These are phyloP conservation scores for Pinna nobilis DNA, from an alignment of 1,140 invertebrate species.

Conservation along the genomic window DNA sequence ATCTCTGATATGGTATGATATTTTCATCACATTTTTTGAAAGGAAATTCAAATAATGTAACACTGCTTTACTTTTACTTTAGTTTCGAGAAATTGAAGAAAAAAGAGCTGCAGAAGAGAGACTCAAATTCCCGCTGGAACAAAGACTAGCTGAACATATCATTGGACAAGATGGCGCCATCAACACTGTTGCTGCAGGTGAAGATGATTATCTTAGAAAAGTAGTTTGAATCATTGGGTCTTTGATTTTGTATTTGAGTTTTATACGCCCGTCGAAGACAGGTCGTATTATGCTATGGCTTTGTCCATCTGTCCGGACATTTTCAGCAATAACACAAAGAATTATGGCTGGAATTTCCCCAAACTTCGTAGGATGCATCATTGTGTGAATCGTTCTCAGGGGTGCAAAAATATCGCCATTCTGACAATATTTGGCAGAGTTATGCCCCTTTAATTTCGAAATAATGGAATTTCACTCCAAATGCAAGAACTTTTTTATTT, in stretches of 20 bases:
- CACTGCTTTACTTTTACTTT: neutral
- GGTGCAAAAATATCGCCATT: no score
- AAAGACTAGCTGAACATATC: slow-evolving; percentile 88
- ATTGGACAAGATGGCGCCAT: slow-evolving; percentile 94
- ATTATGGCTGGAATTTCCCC: no score
- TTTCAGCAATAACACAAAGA: no score
- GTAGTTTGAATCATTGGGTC: no score
- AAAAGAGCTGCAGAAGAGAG: slow-evolving; percentile 86
- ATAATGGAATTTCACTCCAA: no score
- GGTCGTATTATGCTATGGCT: neutral
- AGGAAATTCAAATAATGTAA: neutral
- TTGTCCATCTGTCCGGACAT: neutral
- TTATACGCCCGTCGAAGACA: neutral
- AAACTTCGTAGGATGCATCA: no score
- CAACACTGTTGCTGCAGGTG: slow-evolving; percentile 87
- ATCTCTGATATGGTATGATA: neutral
- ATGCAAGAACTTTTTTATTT: no score
- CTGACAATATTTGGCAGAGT: no score
- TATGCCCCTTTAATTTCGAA: no score
- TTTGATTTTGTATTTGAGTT: no score
- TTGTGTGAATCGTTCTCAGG: no score
- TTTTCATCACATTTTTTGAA: neutral
- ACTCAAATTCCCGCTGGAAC: slow-evolving; percentile 90
- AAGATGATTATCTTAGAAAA: neutral
- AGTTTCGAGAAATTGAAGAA: slow-evolving; percentile 76